phyloP scores from a whole-genome alignment of 2,797 vertebrate species.

The Onychomys arenicola region DNA sequence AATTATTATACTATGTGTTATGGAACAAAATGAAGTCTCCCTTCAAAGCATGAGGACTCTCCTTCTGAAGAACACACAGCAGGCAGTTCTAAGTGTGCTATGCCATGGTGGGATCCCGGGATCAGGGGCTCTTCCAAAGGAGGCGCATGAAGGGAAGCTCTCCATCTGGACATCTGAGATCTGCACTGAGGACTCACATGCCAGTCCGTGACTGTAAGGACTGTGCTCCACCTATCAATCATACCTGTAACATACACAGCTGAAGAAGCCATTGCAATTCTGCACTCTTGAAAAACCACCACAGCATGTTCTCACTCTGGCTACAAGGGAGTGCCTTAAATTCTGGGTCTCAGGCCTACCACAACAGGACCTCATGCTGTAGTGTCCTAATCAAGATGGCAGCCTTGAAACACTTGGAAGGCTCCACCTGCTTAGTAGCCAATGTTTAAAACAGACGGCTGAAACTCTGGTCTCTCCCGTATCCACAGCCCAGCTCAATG shows the following conservation, averaged over 20 bases:
- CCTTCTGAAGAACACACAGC: background rate
- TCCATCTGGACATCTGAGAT: conserved; percentile 1
- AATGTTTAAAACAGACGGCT: background rate
- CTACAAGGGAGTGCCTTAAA: background rate
- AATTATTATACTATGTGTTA: background rate
- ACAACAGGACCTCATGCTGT: background rate
- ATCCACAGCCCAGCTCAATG: background rate
- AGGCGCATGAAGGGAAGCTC: conserved; percentile 13
- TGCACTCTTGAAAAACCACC: background rate
- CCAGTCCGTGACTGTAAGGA: background rate
- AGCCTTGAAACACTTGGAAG: background rate
- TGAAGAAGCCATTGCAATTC: background rate
- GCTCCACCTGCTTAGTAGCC: background rate
- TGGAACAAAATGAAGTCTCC: conserved; percentile 36
- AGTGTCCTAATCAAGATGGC: background rate
- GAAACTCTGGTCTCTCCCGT: background rate
- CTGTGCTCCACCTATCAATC: background rate
- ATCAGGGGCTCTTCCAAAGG: background rate
- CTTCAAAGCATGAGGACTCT: conserved; percentile 1
- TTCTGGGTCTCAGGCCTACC: background rate
- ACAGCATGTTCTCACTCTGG: too few species aligned
- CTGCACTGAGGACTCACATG: background rate
- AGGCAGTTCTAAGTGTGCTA: background rate
- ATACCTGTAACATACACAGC: background rate
- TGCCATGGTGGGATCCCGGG: background rate